These are phyloP conservation scores for Napeogenes inachia DNA, from an alignment of 2,888 invertebrate genomes.

Conservation along the genomic window DNA sequence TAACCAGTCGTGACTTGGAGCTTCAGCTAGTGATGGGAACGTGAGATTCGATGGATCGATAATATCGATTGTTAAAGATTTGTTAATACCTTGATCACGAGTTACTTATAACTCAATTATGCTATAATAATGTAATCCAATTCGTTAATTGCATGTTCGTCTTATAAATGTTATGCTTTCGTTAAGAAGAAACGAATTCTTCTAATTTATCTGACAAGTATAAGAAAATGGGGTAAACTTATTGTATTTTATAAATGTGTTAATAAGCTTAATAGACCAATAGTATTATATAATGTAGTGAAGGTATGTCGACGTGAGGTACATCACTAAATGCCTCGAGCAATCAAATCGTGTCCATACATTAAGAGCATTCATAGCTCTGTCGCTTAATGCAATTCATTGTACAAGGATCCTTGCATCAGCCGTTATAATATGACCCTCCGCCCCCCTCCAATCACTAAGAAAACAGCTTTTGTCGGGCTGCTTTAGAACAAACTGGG, in stretches of 20 bases:
- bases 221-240: not conserved
- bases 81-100: not conserved
- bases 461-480: conserved; percentile 12
- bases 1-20: conserved; percentile 67
- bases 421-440: conserved; percentile 43
- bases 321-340: conserved; percentile 50
- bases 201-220: conserved; percentile 19
- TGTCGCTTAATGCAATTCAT: conserved; percentile 72
- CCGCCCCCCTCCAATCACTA: conserved; percentile 13
- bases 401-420: conserved; percentile 66
- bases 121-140: not conserved
- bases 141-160: too few species aligned
- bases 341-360: conserved; percentile 66
- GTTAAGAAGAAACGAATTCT: not conserved
- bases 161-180: too few species aligned
- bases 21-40: conserved; percentile 49
- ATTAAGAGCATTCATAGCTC: conserved; percentile 66
- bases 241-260: not conserved
- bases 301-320: not conserved
- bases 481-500: conserved; percentile 2
- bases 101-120: conserved; percentile 1
- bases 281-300: not conserved
- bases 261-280: not conserved
- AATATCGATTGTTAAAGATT: conserved; percentile 30
- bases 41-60: conserved; percentile 22